Evolutionary conservation across 2,113 vertebrate species (phyloP), one percentile per base, ranked within the genome.

Genomic region (Corythaixoides concolor): DNA sequence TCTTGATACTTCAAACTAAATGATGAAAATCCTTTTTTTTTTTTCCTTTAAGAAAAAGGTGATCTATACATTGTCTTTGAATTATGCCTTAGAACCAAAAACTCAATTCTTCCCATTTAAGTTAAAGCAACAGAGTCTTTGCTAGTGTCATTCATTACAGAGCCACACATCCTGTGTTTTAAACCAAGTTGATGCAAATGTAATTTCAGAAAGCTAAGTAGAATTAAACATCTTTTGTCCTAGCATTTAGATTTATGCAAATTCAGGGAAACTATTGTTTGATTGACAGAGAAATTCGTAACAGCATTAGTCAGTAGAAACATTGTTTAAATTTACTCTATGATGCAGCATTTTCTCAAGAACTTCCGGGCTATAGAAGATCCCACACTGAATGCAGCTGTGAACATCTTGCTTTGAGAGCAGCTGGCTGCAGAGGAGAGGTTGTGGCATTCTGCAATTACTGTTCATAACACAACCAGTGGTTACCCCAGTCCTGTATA

Each of bases 221-320:
- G 30, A 89, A 85, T 91, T 91, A 89, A 85, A 69, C 17, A 26
- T 45, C 9, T 73, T 72, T 95, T 91, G 74, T 69, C 58, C 4
- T 11, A 64, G 67, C 50, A 79, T 89, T 94, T 85, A 81, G 76
- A 78, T 81, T 86, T 85, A 85, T 95, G 77, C 62, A 93, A 94
- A 95, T 89, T 88, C 30, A 69, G 63, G 28, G 50, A 76, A 94
- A 59, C 33, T 73, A 24, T 72, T 0, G n/a, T 76, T 85, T 85
- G 74, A 79, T 73, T 93, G 87, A 55, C 60, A 85, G 74, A 88
- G 33, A 79, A 85, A 89, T 64, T 28, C 15, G 11, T 94, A 72
- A 64, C 17, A 76, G 22, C 6, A 32, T 66, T 69, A 59, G 27
- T 68, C 66, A 68, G 62, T 85, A 35, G 58, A 82, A 91, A 27